Evolutionary conservation across 2,797 vertebrate genomes (phyloP), one percentile per base, ranked within the genome.

Genomic region (Karalla daura): DNA sequence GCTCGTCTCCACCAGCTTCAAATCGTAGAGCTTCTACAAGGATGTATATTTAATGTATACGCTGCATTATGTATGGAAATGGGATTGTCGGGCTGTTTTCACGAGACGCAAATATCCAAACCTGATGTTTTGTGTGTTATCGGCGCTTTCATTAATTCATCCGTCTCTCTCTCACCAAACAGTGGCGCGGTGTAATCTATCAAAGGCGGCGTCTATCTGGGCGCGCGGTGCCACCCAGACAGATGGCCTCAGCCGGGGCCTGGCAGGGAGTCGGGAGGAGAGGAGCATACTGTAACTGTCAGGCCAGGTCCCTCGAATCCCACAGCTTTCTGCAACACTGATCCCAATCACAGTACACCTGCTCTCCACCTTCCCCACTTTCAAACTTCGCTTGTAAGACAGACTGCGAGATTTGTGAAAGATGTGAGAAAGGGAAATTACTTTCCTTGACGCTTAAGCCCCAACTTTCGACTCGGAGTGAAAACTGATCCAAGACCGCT

Each of bases 321-420:
- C 78, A 77, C 77, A 67, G 85, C 87, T 87, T 90, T 89, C 88
- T 85, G 88, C 87, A 85, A 89, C 88, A 83, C 71, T 84, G 86
- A 89, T 89, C 87, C 80, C 88, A 78, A 83, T 80, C 78, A 83
- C 71, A 2, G 49, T 74, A 75, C 87, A 90, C 87, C 89, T 91
- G 87, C 80, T 89, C 73, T 76, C 78, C 63, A 68, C 83, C 80
- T 74, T 70, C 70, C 65, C 39, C 59, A 80, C 78, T 83, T 79
- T 80, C 69, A 73, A 85, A 84, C 70, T 63, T 74, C 63, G 51
- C 49, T 69, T 80, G 75, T 83, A 76, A 66, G 51, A 83, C 74
- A 87, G 76, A 70, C 69, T 36, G 46, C 56, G 72, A 85, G 83
- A 86, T 86, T 81, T 86, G 56, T 81, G 66, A 39, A 77, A 76